Evolutionary conservation across 2,888 invertebrate genomes (phyloP).

Genomic region (Aplocera efformata): DNA sequence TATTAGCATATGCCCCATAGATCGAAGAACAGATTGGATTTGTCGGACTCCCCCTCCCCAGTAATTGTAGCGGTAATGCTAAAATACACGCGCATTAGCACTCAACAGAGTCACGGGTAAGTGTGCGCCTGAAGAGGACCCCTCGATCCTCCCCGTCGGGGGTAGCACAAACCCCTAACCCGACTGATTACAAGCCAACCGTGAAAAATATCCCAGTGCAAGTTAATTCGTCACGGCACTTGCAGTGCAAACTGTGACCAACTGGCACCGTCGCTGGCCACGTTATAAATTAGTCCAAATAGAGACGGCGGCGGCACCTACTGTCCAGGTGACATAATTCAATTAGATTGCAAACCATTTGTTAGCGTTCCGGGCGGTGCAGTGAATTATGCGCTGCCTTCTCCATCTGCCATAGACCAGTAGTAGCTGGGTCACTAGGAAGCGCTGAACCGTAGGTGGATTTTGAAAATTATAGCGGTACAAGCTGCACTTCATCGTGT

Average conservation of each 20-base stretch:
- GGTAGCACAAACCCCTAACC: neutral
- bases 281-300: constrained; percentile 60
- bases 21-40: too few relatives aligned
- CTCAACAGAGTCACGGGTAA: too few relatives aligned
- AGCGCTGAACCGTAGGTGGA: too few relatives aligned
- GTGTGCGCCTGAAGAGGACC: too few relatives aligned
- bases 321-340: constrained; percentile 64
- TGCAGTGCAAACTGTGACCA: constrained; percentile 8
- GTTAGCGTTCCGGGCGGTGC: constrained; percentile 42
- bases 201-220: constrained; percentile 4
- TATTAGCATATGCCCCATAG: too few relatives aligned
- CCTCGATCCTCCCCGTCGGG: too few relatives aligned
- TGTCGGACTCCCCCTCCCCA: too few relatives aligned
- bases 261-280: constrained; percentile 31
- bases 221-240: constrained; percentile 13
- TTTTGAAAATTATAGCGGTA: too few relatives aligned
- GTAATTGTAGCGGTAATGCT: too few relatives aligned
- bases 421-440: constrained; percentile 2
- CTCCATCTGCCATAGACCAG: constrained; percentile 7
- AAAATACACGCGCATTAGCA: too few relatives aligned
- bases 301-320: constrained; percentile 46
- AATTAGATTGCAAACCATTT: constrained; percentile 62
- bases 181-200: constrained; percentile 2
- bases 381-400: constrained; percentile 43
- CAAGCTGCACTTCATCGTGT: too few relatives aligned